phyloP scores from a whole-genome alignment of 2,797 vertebrate species.

The Naso thynnoides region DNA sequence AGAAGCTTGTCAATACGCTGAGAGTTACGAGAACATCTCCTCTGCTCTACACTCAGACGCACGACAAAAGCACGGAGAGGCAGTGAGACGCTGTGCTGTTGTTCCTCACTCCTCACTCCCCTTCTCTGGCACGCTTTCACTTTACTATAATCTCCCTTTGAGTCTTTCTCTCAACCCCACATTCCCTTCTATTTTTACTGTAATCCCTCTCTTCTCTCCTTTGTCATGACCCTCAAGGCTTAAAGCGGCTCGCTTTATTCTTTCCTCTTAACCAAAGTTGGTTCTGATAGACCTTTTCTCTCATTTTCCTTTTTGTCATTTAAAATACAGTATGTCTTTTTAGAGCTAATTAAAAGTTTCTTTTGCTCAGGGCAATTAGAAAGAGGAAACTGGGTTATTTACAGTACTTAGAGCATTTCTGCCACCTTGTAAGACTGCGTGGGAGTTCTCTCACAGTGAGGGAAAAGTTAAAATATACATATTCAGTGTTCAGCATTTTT shows the following conservation, averaged over 20 bases:
- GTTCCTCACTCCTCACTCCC: constrained; percentile 15
- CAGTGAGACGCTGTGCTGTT: constrained; percentile 11
- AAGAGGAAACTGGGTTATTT: constrained; percentile 42
- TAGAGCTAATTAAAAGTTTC: constrained; percentile 54
- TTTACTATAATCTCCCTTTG: constrained; percentile 56
- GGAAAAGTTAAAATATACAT: constrained; percentile 28
- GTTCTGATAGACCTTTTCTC: constrained; percentile 22
- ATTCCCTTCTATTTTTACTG: constrained; percentile 59
- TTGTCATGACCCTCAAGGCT: constrained; percentile 63
- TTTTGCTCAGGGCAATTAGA: constrained; percentile 51
- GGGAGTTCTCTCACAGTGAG: constrained; percentile 15
- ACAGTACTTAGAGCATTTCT: constrained; percentile 34
- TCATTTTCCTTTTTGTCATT: constrained; percentile 42
- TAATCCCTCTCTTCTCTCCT: constrained; percentile 55
- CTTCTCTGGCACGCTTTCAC: constrained; percentile 42
- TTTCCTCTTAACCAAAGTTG: constrained; percentile 38
- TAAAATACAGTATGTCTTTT: constrained; percentile 41
- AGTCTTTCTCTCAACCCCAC: constrained; percentile 42
- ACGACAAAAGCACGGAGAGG: not conserved
- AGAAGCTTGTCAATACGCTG: constrained; percentile 60
- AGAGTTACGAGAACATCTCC: constrained; percentile 49
- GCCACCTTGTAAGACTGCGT: constrained; percentile 21
- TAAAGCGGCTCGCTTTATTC: constrained; percentile 29
- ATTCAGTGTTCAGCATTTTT: constrained; percentile 5
- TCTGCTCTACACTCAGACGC: constrained; percentile 19